Evolutionary conservation across 2,888 invertebrate species (phyloP).

Genomic region (Lepidocyrtoides sp.): DNA sequence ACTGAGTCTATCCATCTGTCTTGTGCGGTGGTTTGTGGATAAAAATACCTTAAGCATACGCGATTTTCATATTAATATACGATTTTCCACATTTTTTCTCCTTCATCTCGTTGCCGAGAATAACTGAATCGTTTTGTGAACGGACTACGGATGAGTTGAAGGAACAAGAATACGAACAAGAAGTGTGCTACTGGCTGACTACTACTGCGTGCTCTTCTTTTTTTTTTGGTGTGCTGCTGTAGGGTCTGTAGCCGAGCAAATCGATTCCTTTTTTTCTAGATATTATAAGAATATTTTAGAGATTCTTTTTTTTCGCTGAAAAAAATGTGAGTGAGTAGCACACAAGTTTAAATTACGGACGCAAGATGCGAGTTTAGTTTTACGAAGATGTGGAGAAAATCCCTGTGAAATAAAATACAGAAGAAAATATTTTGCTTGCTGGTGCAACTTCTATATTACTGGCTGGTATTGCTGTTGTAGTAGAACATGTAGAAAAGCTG

Average conservation of each 20-base stretch:
- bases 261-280: slow-evolving; percentile 59
- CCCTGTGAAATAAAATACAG: slow-evolving; percentile 30
- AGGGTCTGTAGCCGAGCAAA: not conserved
- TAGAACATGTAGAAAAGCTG: not conserved
- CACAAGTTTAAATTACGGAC: not conserved
- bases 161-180: not conserved
- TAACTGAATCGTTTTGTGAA: slow-evolving; percentile 29
- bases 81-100: slow-evolving; percentile 1
- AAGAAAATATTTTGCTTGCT: not conserved
- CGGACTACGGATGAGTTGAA: slow-evolving; percentile 16
- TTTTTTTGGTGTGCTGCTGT: not conserved
- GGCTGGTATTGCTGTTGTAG: not conserved
- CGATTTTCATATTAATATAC: slow-evolving; percentile 19
- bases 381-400: not conserved
- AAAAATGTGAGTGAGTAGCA: slow-evolving; percentile 7
- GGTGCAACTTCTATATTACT: too few species aligned
- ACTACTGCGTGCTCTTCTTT: too few species aligned
- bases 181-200: too few species aligned
- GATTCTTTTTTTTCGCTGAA: not conserved
- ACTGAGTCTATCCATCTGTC: not conserved
- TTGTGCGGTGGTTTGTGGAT: not conserved
- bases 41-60: slow-evolving; percentile 4
- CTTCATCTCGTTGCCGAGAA: not conserved
- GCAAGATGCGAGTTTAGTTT: not conserved
- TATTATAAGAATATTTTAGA: slow-evolving; percentile 22